A percentile compares a stretch with the other conserved stretches of the same genome.
phyloP scores from a whole-genome alignment of 35 echinoderm and acorn worm genomes.

The Patiria miniata region DNA sequence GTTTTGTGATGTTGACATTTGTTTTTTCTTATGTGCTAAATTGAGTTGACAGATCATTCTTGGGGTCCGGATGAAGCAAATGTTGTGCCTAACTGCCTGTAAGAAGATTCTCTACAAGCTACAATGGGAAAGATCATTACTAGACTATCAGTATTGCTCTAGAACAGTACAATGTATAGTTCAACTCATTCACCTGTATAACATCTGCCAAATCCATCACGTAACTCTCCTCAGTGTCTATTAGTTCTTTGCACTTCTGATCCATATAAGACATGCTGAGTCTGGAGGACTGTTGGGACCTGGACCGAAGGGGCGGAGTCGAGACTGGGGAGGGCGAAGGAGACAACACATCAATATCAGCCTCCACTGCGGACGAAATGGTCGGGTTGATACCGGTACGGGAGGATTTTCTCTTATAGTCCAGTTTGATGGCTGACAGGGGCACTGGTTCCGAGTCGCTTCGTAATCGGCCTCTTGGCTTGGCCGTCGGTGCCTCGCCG shows the following conservation, averaged over 20 bases:
- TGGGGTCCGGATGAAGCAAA: no score
- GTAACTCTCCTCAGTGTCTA: slow-evolving; percentile 82
- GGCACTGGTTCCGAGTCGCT: background rate
- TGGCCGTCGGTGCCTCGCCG: background rate
- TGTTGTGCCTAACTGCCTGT: no score
- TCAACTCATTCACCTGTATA: slow-evolving; percentile 57
- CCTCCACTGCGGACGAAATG: slow-evolving; percentile 33
- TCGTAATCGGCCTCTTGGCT: background rate
- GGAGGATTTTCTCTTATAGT: slow-evolving; percentile 57
- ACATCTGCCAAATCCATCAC: slow-evolving; percentile 75
- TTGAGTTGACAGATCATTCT: no score
- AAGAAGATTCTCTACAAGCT: no score
- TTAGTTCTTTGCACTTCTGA: slow-evolving; percentile 68
- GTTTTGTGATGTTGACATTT: no score
- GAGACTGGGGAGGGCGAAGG: slow-evolving; percentile 57
- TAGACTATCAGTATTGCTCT: no score
- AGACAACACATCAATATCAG: slow-evolving; percentile 63
- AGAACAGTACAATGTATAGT: no score
- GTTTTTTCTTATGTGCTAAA: no score
- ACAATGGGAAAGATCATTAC: no score
- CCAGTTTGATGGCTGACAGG: background rate
- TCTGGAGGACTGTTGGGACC: slow-evolving; percentile 21
- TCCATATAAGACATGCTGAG: slow-evolving; percentile 49
- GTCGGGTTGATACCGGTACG: slow-evolving; percentile 77
- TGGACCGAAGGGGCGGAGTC: slow-evolving; percentile 36